Conservation (phyloP, 2,888 invertebrate genomes). For the Cheilosia grossa region DNA sequence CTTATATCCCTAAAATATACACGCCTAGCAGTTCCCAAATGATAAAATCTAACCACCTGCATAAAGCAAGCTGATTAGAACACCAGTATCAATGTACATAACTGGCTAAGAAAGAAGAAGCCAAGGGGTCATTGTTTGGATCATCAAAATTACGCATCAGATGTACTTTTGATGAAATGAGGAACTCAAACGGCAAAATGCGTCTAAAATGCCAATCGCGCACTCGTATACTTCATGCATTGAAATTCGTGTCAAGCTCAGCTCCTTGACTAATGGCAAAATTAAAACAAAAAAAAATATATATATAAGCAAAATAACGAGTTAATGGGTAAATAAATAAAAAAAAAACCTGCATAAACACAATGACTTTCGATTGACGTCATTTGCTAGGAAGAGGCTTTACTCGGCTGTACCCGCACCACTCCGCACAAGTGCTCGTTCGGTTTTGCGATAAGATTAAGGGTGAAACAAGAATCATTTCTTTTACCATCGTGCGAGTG, state of each 20-base stretch:
- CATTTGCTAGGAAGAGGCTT: slow-evolving; percentile 47
- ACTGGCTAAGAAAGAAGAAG: not conserved
- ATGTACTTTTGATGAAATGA: not conserved
- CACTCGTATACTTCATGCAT: not conserved
- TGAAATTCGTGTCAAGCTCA: slow-evolving; percentile 31
- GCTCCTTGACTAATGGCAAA: not conserved
- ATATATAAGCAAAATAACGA: slow-evolving; percentile 2
- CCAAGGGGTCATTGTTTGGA: not conserved
- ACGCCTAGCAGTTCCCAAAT: not conserved
- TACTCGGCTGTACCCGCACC: slow-evolving; percentile 6
- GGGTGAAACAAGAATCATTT: slow-evolving; percentile 12
- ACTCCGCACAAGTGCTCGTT: slow-evolving; percentile 1
- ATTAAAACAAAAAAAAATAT: not conserved
- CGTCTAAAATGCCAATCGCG: not conserved
- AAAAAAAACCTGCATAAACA: slow-evolving; percentile 1
- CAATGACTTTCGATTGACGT: slow-evolving; percentile 59
- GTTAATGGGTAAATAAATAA: not conserved
- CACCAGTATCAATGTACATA: no score
- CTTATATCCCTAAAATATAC: no score
- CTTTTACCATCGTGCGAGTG: not conserved
- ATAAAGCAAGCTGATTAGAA: not conserved
- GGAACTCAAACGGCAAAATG: not conserved
- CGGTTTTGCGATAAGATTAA: slow-evolving; percentile 48
- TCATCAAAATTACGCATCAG: not conserved
- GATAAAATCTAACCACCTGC: not conserved